Evolutionary conservation across 2,797 vertebrate species (phyloP), one percentile per base, ranked within the genome.

Genomic region (Vultur gryphus): DNA sequence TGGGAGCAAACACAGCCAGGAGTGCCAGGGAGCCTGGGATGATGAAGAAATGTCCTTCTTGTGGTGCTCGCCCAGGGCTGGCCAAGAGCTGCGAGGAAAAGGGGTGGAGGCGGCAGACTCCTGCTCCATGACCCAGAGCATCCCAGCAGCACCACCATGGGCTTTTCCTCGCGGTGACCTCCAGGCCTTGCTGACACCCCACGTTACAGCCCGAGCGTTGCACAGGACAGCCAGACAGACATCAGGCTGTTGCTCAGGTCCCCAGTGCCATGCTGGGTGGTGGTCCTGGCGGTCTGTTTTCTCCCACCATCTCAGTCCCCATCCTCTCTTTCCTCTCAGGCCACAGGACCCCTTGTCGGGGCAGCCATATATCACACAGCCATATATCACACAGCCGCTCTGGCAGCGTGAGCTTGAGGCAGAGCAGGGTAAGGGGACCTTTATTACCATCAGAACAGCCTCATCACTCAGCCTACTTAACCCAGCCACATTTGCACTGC

Each of bases 391-490:
- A 76, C 13, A 75, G 62, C 29, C 6, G 2, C 58, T 44, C 73
- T 58, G 69, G 66, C 52, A 89, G 58, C 9, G 1, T 8, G 18
- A 73, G 64, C 43, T 25, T 25, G 69, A 84, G 84, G 59, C 57
- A 48, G 28, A 66, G 44, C 24, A 89, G 73, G 70, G 51, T 28
- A 31, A 33, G 16, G 77, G n/a, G 44, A 77, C 73, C 24, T 82
- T 81, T 72, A 59, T 83, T 79, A 87, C 28, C 71, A 71, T 83
- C 81, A 89, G 49, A 93, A 94, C 20, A 64, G 39, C 77, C 43
- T 87, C 90, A 48, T 59, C 67, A 65, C 51, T 89, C 89, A 87
- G 75, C 76, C 79, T 65, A 37, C 79, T 94, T 87, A 91, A 92
- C 71, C 18, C 55, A 87, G 77, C 44, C 81, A 89, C 91, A 73